Evolutionary conservation across 1,140 invertebrate genomes (phyloP).

Genomic region (Drosophila pectinifera): DNA sequence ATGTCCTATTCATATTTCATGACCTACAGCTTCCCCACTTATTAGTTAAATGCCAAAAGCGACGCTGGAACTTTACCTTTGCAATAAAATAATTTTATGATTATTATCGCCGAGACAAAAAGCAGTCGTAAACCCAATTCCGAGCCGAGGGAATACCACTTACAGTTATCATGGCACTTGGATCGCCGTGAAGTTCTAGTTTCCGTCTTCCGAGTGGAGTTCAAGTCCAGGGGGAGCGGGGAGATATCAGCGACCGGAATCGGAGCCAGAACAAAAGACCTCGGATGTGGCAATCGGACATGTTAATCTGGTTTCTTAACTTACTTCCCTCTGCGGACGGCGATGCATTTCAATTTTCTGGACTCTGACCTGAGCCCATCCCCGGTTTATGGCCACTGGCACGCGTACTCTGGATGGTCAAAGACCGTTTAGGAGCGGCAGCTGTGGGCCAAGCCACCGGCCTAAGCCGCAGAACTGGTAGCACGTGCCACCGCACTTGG

Average conservation of each 20-base stretch:
- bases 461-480: constrained; percentile 26
- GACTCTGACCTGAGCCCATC: constrained; percentile 5
- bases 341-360: constrained; percentile 57
- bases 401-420: constrained; percentile 52
- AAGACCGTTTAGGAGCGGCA: constrained; percentile 41
- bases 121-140: constrained; percentile 61
- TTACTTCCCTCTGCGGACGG: constrained; percentile 22
- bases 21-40: constrained; percentile 13
- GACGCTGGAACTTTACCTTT: constrained; percentile 12
- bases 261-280: constrained; percentile 47
- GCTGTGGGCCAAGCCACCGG: constrained; percentile 40
- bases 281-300: constrained; percentile 69
- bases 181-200: constrained; percentile 60
- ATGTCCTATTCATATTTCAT: constrained; percentile 7
- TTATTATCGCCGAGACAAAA: constrained; percentile 53
- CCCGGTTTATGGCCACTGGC: constrained; percentile 45
- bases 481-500: constrained; percentile 42
- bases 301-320: constrained; percentile 60
- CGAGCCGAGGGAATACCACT: constrained; percentile 4
- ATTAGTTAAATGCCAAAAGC: constrained; percentile 58
- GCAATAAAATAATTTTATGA: constrained; percentile 67
- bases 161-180: constrained; percentile 45
- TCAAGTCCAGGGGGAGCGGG: neutral
- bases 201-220: constrained; percentile 51
- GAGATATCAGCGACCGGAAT: constrained; percentile 61